Base-by-base conservation (phyloP, 2,113 vertebrate genomes). In the Dipodomys merriami region DNA sequence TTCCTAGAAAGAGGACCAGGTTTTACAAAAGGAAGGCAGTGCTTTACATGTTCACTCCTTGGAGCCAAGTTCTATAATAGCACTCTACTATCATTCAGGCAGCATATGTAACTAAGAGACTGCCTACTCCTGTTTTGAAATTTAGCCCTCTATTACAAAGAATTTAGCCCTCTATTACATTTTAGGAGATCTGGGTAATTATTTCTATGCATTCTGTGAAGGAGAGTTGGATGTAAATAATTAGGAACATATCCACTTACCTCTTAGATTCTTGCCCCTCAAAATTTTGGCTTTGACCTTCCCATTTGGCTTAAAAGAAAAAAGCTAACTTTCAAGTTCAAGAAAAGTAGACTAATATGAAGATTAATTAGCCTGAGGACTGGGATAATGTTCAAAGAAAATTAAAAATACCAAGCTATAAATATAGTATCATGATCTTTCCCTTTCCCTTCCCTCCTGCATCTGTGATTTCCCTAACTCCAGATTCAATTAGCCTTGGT, bases 361-460 rank as follows among this genome's bases (percentile, higher is more conserved):
- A 94, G 76, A 53, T 85, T 93, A 94, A 53, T 85, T 93, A 94
- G 29, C 57, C 30, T 90, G 67, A 87, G 67, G 67, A 60, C 67
- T 39, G 33, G 46, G 53, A 77, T 77, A 90, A 49, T 86, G n/a
- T 73, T 82, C 88, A 93, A 49, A 78, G 64, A 65, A 89, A 95
- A 78, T 94, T 87, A 93, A 80, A 95, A 84, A 87, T 74, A 69
- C n/a, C 68, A 88, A 88, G n/a, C 64, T 81, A 69, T 3, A 60
- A 90, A 95, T 67, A 81, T 6, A 87, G 18, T 44, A 83, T 5
- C 68, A 8, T 64, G 22, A 69, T n/a, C 73, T 19, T 23, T 29
- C 10, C 27, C 67, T 3, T 11, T 29, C 65, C 25, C 65, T 29
- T 25, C 29, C 6, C 67, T 29, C 30, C 30, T 60, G 53, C 16